Evolutionary conservation across 2,113 vertebrate genomes (phyloP).

Genomic region (Mormoops blainvillei): DNA sequence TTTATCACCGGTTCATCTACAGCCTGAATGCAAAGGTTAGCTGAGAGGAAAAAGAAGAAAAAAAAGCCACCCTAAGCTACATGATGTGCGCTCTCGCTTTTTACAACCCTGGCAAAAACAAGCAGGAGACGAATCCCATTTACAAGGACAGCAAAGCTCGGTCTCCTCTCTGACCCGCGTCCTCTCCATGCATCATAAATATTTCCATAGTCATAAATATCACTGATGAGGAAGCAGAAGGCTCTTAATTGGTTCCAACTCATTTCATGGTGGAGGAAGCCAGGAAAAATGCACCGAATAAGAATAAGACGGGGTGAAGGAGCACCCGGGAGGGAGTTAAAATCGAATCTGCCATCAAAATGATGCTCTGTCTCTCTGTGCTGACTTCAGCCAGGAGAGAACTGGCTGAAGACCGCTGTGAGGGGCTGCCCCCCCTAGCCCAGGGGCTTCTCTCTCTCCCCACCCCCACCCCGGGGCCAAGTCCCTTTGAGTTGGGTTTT

Average conservation of each 20-base stretch:
- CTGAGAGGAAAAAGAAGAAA: fast-evolving
- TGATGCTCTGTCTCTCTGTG: neutral
- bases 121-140: neutral
- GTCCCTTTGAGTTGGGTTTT: neutral
- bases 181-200: constrained; percentile 41
- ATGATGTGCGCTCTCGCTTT: neutral
- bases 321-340: constrained; percentile 29
- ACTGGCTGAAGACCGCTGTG: neutral
- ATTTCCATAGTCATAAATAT: constrained; percentile 18
- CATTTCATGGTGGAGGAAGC: constrained; percentile 37
- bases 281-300: neutral
- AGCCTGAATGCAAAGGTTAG: constrained; percentile 37
- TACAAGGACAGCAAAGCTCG: neutral
- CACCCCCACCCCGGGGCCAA: too few species aligned
- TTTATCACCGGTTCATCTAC: neutral
- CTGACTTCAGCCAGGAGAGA: neutral
- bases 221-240: neutral
- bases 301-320: constrained; percentile 34
- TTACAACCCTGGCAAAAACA: neutral
- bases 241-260: constrained; percentile 48
- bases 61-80: neutral
- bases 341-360: neutral
- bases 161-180: constrained; percentile 40
- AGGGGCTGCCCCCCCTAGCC: neutral
- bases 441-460: neutral